Evolutionary conservation across 2,113 vertebrate species (phyloP).

Genomic region (Esox niger): DNA sequence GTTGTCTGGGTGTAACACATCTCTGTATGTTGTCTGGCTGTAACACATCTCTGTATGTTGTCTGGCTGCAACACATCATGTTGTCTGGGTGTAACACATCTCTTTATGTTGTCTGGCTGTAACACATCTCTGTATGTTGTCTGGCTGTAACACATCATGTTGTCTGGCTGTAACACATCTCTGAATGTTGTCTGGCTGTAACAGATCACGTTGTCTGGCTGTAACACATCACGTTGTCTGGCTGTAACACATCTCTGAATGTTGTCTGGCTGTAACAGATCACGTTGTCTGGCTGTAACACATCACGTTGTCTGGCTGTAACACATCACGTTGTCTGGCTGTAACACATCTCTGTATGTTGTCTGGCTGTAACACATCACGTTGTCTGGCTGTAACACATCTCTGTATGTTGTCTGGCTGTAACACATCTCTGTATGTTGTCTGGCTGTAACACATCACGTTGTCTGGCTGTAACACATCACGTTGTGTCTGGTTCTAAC

Average conservation of each 20-base stretch:
- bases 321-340: too few species aligned
- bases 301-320: not conserved
- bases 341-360: too few species aligned
- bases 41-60: not conserved
- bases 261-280: conserved; percentile 16
- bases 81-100: too few species aligned
- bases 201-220: too few species aligned
- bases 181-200: too few species aligned
- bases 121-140: too few species aligned
- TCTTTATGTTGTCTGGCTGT: too few species aligned
- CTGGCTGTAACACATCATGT: not conserved
- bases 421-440: too few species aligned
- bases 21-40: not conserved
- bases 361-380: too few species aligned
- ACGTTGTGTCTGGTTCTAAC: conserved; percentile 15
- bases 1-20: not conserved
- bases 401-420: too few species aligned
- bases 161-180: too few species aligned
- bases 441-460: too few species aligned
- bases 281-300: not conserved
- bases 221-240: not conserved
- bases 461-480: not conserved
- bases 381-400: not conserved
- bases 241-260: not conserved
- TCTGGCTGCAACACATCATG: not conserved